Percentiles rank a stretch among this genome's conserved stretches.
Evolutionary conservation across 2,888 invertebrate genomes (phyloP).

Genomic region (Melanostoma scalare): DNA sequence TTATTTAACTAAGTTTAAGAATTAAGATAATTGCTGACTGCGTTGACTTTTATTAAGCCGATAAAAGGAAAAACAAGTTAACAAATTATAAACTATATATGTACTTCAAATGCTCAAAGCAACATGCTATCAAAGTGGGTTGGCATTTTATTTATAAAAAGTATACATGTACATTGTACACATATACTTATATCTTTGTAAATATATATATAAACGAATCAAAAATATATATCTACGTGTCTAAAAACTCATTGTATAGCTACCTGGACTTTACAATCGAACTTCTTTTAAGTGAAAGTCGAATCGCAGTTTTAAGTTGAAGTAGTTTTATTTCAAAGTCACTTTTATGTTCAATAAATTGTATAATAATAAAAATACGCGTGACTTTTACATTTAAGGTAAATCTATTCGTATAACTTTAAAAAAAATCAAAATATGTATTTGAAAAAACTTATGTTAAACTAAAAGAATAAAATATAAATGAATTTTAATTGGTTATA

Average conservation of each 20-base stretch:
- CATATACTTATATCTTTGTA: conserved; percentile 19
- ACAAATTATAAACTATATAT: too few relatives aligned
- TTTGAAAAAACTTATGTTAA: conserved; percentile 61
- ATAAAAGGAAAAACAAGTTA: conserved; percentile 5
- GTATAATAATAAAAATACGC: conserved; percentile 37
- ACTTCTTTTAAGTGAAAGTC: conserved; percentile 38
- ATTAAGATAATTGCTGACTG: conserved; percentile 50
- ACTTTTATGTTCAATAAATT: conserved; percentile 46
- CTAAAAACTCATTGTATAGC: conserved; percentile 35
- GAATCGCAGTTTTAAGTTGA: conserved; percentile 38
- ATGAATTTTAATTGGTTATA: conserved; percentile 59
- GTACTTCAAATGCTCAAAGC: background rate
- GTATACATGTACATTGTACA: conserved; percentile 49
- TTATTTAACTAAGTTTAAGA: conserved; percentile 37
- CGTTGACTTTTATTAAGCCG: conserved; percentile 36
- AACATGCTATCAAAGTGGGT: conserved; percentile 33
- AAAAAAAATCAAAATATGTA: conserved; percentile 31
- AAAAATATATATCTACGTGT: conserved; percentile 22
- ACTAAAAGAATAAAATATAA: conserved; percentile 63
- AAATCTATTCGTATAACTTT: conserved; percentile 53
- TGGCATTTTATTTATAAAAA: conserved; percentile 20
- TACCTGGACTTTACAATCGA: conserved; percentile 62
- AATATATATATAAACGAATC: background rate
- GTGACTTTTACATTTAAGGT: conserved; percentile 46
- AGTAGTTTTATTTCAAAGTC: conserved; percentile 18